Conservation (phyloP, 2,888 invertebrate genomes). For the Heliconius ethilla region DNA sequence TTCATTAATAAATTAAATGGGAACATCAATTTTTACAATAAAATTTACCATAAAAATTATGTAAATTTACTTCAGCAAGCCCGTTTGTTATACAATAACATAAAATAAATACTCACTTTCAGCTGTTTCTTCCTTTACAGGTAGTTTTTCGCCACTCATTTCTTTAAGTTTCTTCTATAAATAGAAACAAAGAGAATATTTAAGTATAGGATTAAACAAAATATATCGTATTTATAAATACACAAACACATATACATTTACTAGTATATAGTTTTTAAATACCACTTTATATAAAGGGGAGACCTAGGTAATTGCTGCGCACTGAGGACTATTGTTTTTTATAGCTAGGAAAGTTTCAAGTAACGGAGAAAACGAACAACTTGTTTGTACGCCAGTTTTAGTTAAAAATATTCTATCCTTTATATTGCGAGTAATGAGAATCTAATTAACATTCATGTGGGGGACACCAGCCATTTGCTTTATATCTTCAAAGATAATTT, state of each 20-base stretch:
- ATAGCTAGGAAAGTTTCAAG: too few relatives aligned
- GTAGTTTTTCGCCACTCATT: not conserved
- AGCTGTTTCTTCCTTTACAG: not conserved
- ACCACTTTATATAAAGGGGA: not conserved
- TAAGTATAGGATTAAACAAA: not conserved
- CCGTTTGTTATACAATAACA: not conserved
- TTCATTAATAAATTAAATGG: too few relatives aligned
- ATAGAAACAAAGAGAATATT: not conserved
- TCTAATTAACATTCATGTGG: too few relatives aligned
- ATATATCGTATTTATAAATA: not conserved
- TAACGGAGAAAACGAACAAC: too few relatives aligned
- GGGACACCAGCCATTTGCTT: too few relatives aligned
- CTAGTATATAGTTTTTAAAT: not conserved
- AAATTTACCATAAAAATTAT: too few relatives aligned
- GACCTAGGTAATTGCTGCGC: not conserved
- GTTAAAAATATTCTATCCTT: too few relatives aligned
- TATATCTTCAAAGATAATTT: too few relatives aligned
- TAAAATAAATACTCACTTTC: conserved; percentile 5
- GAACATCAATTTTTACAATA: too few relatives aligned
- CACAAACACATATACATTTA: not conserved
- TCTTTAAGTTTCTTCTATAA: conserved; percentile 18
- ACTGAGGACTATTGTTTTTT: not conserved
- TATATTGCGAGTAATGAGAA: too few relatives aligned
- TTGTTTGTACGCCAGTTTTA: not conserved
- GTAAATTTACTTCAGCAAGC: not conserved